These are phyloP conservation scores for Stegana nigrithorax DNA, from an alignment of 2,888 invertebrate genomes.

Conservation along the genomic window DNA sequence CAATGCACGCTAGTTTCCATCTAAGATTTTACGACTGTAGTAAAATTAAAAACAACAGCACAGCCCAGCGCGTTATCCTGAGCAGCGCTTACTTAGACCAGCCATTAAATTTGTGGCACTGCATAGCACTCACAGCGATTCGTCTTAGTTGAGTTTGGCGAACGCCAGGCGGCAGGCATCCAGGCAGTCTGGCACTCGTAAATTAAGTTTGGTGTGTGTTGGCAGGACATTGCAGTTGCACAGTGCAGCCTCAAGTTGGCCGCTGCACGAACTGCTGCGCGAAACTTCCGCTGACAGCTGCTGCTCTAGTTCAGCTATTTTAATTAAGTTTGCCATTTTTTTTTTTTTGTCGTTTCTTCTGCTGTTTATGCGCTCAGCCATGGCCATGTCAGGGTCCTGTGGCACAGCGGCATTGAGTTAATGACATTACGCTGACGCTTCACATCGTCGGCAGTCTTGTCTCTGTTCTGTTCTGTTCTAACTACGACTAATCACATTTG, in stretches of 20 bases:
- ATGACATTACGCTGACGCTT: background rate
- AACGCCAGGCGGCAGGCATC: too few species aligned
- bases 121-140: background rate
- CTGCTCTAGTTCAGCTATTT: too few species aligned
- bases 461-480: background rate
- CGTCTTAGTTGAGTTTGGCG: too few species aligned
- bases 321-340: too few species aligned
- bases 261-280: background rate
- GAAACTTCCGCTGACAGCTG: background rate
- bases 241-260: too few species aligned
- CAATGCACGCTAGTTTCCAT: too few species aligned
- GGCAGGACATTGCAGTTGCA: background rate
- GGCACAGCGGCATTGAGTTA: background rate
- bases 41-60: too few species aligned
- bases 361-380: too few species aligned
- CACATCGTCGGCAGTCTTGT: background rate
- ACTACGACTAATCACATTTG: slow-evolving; percentile 7
- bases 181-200: background rate
- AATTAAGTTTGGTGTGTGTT: background rate
- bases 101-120: background rate
- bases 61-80: too few species aligned
- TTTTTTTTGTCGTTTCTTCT: too few species aligned
- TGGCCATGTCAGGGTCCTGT: background rate
- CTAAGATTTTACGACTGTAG: too few species aligned
- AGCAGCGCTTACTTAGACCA: too few species aligned